Percentiles rank a stretch among this genome's conserved stretches.
phyloP scores from a whole-genome alignment of 2,888 invertebrate species.

The Automeris io region DNA sequence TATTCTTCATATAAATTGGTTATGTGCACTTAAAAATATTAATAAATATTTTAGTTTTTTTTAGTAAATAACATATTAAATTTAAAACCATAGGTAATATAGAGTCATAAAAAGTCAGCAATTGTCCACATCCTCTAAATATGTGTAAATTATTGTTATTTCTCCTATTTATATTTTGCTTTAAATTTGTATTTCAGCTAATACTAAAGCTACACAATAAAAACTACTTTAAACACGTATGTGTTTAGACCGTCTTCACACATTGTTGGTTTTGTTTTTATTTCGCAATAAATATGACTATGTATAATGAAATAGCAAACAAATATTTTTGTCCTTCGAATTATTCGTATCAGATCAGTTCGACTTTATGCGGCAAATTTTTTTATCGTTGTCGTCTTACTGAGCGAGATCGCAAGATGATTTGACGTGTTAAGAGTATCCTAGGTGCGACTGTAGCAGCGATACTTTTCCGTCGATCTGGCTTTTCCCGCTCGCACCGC shows the following conservation, averaged over 20 bases:
- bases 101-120: too few relatives aligned
- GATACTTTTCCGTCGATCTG: conserved; percentile 46
- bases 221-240: too few relatives aligned
- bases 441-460: conserved; percentile 60
- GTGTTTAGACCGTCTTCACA: neutral
- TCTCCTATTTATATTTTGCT: too few relatives aligned
- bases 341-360: conserved; percentile 38
- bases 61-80: too few relatives aligned
- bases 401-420: conserved; percentile 59
- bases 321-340: conserved; percentile 40
- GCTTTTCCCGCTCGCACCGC: conserved; percentile 33
- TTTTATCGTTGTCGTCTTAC: conserved; percentile 43
- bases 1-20: too few relatives aligned
- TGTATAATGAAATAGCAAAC: conserved; percentile 47
- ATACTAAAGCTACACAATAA: too few relatives aligned
- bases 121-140: too few relatives aligned
- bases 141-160: too few relatives aligned
- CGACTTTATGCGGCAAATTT: conserved; percentile 49
- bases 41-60: too few relatives aligned
- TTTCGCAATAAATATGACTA: conserved; percentile 41
- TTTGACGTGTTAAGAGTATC: conserved; percentile 39
- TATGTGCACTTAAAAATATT: too few relatives aligned
- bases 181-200: too few relatives aligned
- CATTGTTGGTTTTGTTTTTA: conserved; percentile 18
- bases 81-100: too few relatives aligned